Conservation (phyloP, 2,797 vertebrate species). For the Pseudomugil gertrudae region DNA sequence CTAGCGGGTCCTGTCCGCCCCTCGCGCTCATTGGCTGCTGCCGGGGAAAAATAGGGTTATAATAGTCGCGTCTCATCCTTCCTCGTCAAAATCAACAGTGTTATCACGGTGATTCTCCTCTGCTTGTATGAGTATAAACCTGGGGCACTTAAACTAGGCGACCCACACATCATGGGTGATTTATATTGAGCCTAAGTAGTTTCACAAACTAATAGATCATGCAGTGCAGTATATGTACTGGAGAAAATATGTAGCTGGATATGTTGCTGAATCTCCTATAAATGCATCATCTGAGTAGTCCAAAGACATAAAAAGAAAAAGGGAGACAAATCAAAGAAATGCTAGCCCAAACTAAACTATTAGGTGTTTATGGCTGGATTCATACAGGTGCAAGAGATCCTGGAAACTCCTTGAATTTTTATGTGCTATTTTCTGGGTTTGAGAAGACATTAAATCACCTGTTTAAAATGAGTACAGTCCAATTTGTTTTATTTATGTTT, state of each 20-base stretch:
- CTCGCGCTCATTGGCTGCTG: conserved; percentile 65
- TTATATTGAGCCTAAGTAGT: background rate
- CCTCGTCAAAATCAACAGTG: conserved; percentile 47
- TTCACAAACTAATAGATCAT: background rate
- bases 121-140: background rate
- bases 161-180: background rate
- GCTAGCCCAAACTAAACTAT: background rate
- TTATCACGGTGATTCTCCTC: conserved; percentile 35
- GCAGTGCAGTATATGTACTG: background rate
- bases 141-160: conserved; percentile 5
- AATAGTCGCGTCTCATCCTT: background rate
- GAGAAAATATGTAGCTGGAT: no score
- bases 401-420: no score
- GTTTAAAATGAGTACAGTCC: no score
- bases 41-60: background rate
- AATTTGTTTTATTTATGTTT: no score
- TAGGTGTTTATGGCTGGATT: no score
- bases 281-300: background rate
- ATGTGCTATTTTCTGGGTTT: no score
- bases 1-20: conserved; percentile 60
- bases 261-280: background rate
- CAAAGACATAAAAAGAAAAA: background rate
- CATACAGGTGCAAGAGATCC: no score
- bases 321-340: background rate
- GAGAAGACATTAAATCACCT: no score